phyloP scores from a whole-genome alignment of 2,797 vertebrate genomes.

The Tarsius wallacei region DNA sequence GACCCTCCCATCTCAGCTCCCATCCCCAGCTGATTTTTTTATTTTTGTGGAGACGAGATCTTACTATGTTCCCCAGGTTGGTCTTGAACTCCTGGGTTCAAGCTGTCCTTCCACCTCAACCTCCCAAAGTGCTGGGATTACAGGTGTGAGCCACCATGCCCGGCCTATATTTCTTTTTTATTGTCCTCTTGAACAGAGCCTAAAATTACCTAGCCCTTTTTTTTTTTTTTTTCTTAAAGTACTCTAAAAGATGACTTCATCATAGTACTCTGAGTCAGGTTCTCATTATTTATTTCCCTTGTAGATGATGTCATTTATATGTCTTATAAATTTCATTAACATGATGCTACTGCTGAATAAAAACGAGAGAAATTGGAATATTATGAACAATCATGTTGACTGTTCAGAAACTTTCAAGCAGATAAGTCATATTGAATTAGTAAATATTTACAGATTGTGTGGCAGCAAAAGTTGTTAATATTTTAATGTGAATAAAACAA shows the following conservation, averaged over 20 bases:
- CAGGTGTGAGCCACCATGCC: too few species aligned
- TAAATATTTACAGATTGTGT: slow-evolving; percentile 46
- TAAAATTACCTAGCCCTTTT: background rate
- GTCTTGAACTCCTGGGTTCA: too few species aligned
- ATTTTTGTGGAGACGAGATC: too few species aligned
- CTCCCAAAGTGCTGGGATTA: too few species aligned
- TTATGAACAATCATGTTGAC: background rate
- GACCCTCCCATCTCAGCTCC: too few species aligned
- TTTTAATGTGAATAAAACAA: background rate
- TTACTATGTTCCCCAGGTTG: too few species aligned
- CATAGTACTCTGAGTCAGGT: slow-evolving; percentile 3
- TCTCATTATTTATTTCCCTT: background rate
- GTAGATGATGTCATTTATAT: slow-evolving; percentile 29
- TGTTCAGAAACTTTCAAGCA: background rate
- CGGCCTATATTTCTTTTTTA: background rate
- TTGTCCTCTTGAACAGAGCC: background rate
- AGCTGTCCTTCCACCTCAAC: too few species aligned
- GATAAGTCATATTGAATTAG: slow-evolving; percentile 63
- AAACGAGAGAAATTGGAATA: slow-evolving; percentile 1
- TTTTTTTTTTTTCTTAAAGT: slow-evolving; percentile 18
- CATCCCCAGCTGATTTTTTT: too few species aligned
- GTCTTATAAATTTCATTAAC: background rate
- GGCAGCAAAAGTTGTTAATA: slow-evolving; percentile 22
- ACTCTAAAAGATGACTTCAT: background rate
- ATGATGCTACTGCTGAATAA: background rate